Percentiles rank a stretch among this genome's conserved stretches.
phyloP scores from a whole-genome alignment of 2,797 vertebrate species.

The Okamejei kenojei region DNA sequence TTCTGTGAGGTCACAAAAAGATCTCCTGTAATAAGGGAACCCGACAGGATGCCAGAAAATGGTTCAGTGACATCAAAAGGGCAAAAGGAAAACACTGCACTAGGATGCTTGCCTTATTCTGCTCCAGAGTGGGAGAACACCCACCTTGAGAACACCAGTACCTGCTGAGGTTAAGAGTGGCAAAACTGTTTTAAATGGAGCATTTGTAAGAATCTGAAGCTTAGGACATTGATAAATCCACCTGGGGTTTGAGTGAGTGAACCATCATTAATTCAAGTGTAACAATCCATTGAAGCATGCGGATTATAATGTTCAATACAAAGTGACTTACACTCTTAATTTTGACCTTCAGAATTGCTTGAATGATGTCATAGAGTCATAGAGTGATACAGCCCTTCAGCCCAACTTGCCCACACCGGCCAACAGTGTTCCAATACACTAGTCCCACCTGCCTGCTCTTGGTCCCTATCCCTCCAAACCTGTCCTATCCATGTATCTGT shows the following conservation, averaged over 20 bases:
- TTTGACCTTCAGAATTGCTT: not conserved
- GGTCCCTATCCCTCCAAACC: no score
- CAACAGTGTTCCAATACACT: no score
- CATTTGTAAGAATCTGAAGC: not conserved
- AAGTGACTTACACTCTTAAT: not conserved
- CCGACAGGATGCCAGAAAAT: slow-evolving; percentile 28
- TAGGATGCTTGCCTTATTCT: not conserved
- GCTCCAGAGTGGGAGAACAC: not conserved
- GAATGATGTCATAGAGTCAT: not conserved
- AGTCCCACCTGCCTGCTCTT: no score
- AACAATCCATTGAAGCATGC: not conserved
- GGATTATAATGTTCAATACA: not conserved
- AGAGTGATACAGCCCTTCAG: no score
- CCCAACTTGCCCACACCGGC: no score
- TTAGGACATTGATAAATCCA: not conserved
- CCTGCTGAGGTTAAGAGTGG: slow-evolving; percentile 14
- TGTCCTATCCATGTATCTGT: no score
- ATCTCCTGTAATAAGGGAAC: not conserved
- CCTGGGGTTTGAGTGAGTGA: not conserved
- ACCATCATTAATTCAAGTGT: not conserved
- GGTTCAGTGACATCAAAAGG: slow-evolving; percentile 29
- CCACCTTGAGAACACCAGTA: slow-evolving; percentile 24
- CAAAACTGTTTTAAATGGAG: not conserved
- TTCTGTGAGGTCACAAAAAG: slow-evolving; percentile 1
- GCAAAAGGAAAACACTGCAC: slow-evolving; percentile 27